A percentile compares a stretch with the other conserved stretches of the same genome.
These are phyloP conservation scores for Pristionchus fissidentatus DNA, from an alignment of 2,888 invertebrate genomes.

Conservation along the genomic window DNA sequence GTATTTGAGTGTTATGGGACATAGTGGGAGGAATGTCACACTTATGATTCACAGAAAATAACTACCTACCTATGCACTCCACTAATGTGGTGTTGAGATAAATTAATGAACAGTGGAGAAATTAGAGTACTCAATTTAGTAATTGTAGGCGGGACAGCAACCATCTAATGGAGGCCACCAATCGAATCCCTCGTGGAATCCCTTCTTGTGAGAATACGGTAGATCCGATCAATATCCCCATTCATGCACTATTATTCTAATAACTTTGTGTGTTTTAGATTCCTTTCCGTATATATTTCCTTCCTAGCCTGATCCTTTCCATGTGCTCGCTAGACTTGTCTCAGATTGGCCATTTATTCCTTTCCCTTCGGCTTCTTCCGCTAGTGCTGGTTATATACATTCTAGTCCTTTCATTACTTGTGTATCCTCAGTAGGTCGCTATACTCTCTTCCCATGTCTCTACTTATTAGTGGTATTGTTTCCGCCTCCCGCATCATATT, in stretches of 20 bases:
- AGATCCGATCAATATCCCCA: neutral
- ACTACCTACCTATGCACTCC: no score
- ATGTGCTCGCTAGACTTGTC: neutral
- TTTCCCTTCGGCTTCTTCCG: neutral
- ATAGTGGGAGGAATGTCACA: no score
- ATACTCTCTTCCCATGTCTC: neutral
- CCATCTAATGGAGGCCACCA: neutral
- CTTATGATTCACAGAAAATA: no score
- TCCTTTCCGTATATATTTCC: neutral
- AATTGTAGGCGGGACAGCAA: no score
- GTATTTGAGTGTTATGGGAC: no score
- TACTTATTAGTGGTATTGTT: slow-evolving; percentile 25
- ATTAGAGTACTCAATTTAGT: no score
- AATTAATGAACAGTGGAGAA: no score
- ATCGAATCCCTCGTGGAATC: slow-evolving; percentile 11
- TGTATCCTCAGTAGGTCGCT: neutral
- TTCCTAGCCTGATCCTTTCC: neutral
- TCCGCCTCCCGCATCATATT: neutral
- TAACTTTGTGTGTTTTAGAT: no score
- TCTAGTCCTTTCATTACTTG: neutral
- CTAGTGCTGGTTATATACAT: neutral
- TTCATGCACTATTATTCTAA: neutral
- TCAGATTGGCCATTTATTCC: neutral
- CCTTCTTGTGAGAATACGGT: neutral
- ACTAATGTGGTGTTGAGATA: no score